phyloP scores from a whole-genome alignment of 1,140 invertebrate genomes.

The Plutomurus gul region DNA sequence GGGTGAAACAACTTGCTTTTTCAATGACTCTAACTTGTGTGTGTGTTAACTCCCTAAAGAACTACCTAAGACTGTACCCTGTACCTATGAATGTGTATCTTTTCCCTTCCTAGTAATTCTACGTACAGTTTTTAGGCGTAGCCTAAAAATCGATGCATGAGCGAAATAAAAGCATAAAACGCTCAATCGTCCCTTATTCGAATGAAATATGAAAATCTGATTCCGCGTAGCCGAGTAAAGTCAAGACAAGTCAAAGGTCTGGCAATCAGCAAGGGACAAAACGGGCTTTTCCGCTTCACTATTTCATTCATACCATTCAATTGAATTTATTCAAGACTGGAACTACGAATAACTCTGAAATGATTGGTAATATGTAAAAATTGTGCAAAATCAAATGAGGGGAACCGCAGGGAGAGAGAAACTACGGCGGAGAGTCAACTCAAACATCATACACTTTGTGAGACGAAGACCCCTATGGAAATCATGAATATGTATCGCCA shows the following conservation, averaged over 20 bases:
- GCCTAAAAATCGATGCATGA: background rate
- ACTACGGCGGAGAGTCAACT: background rate
- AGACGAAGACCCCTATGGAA: conserved; percentile 45
- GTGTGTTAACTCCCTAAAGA: too few relatives aligned
- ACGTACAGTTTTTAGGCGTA: too few relatives aligned
- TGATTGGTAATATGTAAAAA: conserved; percentile 25
- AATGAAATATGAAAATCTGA: conserved; percentile 13
- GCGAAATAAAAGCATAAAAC: background rate
- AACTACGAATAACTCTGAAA: background rate
- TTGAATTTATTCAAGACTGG: conserved; percentile 10
- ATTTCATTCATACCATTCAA: conserved; percentile 18
- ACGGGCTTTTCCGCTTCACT: conserved; percentile 4
- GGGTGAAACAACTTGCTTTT: too few relatives aligned
- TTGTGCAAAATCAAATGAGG: conserved; percentile 11
- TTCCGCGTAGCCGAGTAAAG: background rate
- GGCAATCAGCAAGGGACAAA: conserved; percentile 23
- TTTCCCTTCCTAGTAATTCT: too few relatives aligned
- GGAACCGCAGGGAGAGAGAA: conserved; percentile 19
- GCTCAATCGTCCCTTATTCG: background rate
- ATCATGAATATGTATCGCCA: conserved; percentile 50
- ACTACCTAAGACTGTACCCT: too few relatives aligned
- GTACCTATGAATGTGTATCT: too few relatives aligned
- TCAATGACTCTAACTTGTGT: too few relatives aligned
- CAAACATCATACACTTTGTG: background rate
- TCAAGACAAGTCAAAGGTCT: conserved; percentile 1